phyloP scores from a whole-genome alignment of 1,140 invertebrate species.

The Drosophila subpulchrella region DNA sequence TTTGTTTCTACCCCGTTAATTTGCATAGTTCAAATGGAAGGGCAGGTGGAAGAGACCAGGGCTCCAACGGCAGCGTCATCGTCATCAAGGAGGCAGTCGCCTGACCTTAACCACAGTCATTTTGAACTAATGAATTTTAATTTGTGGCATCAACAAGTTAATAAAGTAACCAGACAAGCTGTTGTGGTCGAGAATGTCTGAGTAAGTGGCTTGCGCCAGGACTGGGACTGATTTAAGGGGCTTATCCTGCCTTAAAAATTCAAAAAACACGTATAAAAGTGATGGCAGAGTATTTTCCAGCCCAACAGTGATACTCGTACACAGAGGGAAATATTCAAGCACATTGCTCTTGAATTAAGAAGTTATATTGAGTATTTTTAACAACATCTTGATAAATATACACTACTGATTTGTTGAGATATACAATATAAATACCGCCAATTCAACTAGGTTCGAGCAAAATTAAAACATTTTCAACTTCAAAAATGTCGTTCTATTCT shows the following conservation, averaged over 20 bases:
- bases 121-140: constrained; percentile 75
- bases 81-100: constrained; percentile 14
- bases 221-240: not conserved
- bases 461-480: too few relatives aligned
- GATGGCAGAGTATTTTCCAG: constrained; percentile 16
- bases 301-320: not conserved
- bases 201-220: constrained; percentile 2
- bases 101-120: constrained; percentile 64
- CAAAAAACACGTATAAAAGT: not conserved
- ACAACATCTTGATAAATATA: too few relatives aligned
- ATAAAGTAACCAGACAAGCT: constrained; percentile 45
- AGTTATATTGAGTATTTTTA: too few relatives aligned
- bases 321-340: too few relatives aligned
- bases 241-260: not conserved
- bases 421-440: too few relatives aligned
- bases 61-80: constrained; percentile 6
- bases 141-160: constrained; percentile 78
- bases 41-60: constrained; percentile 24
- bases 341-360: too few relatives aligned
- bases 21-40: constrained; percentile 55
- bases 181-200: constrained; percentile 7
- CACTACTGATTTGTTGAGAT: too few relatives aligned
- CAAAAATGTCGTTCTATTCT: too few relatives aligned
- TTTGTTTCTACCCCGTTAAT: constrained; percentile 38
- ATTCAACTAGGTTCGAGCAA: too few relatives aligned